A percentile compares a stretch with the other conserved stretches of the same genome.
Conservation (phyloP, 1,140 invertebrate genomes). For the Bombus pyrosoma region DNA sequence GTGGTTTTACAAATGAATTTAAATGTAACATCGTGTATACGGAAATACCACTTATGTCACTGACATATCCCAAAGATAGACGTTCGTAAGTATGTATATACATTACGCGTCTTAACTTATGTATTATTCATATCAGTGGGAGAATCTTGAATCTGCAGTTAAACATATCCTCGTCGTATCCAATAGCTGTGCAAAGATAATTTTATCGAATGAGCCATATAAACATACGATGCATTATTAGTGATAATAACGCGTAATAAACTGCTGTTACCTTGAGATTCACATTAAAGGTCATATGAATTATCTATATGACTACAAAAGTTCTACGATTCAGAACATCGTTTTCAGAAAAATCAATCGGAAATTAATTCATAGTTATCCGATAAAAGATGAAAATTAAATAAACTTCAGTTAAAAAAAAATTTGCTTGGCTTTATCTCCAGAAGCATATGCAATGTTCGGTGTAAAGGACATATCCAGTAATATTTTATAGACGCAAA, state of each 20-base stretch:
- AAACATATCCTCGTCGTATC: neutral
- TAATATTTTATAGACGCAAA: neutral
- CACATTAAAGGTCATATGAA: neutral
- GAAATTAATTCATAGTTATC: neutral
- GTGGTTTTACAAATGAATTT: neutral
- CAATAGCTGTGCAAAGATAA: neutral
- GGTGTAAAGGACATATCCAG: neutral
- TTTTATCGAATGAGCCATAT: slow-evolving; percentile 1
- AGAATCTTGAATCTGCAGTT: neutral
- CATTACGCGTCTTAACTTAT: neutral
- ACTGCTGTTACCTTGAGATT: neutral
- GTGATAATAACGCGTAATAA: neutral
- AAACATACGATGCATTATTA: neutral
- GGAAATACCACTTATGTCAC: slow-evolving; percentile 39
- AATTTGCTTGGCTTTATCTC: neutral
- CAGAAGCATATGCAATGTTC: neutral
- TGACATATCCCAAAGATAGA: neutral
- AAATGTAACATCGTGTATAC: neutral
- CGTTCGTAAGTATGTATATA: too few relatives aligned
- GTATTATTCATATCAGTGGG: slow-evolving; percentile 32
- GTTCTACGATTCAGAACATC: neutral
- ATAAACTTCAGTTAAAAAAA: neutral
- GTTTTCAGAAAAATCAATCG: neutral
- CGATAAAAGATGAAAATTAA: neutral
- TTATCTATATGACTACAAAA: too few relatives aligned